Evolutionary conservation across 1,140 invertebrate species (phyloP), one percentile per base, ranked within the genome.

Genomic region (Neodiprion pinetum): DNA sequence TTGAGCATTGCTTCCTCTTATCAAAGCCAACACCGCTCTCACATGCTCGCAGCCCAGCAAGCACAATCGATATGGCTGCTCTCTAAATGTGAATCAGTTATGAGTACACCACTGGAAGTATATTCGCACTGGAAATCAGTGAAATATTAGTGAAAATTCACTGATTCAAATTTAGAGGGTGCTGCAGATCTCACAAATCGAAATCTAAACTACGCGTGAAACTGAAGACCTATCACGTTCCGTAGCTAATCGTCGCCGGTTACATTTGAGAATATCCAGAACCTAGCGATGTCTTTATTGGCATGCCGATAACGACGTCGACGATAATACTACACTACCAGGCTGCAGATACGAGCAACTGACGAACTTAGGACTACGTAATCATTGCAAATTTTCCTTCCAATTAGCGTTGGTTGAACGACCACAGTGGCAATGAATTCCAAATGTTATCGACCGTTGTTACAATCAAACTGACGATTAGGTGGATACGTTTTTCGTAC

Each of bases 1-100:
- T 84, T 83, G 78, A 84, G 82, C 79, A 83, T 82, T 75, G 70
- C 65, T 79, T 79, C 72, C 72, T 66, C 72, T 83, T 84, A 84
- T 84, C 83, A 77, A 73, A 82, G 78, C 76, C 82, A 84, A 82
- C 75, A 83, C 73, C 66, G 73, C 61, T 74, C 9, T 8, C 53
- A 61, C 11, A 61, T 61, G 53, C n/a, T 12, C n/a, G 53, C 9
- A 61, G 53, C 11, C 53, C 53, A 61, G 53, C 53, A 17, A 61
- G 53, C 53, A 17, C n/a, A 9, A 61, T 61, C 53, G 53, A 12
- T 14, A 9, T 61, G n/a, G 2, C 28, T 3, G 28, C 28, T 40
- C 28, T 40, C 28, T 40, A 40, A 40, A 1, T 40, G 28, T 40
- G 28, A 40, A 40, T 40, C 28, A 40, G 28, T 40, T 40, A 40